Base-by-base conservation (phyloP, 2,797 vertebrate species). In the Lithobates sylvaticus region DNA sequence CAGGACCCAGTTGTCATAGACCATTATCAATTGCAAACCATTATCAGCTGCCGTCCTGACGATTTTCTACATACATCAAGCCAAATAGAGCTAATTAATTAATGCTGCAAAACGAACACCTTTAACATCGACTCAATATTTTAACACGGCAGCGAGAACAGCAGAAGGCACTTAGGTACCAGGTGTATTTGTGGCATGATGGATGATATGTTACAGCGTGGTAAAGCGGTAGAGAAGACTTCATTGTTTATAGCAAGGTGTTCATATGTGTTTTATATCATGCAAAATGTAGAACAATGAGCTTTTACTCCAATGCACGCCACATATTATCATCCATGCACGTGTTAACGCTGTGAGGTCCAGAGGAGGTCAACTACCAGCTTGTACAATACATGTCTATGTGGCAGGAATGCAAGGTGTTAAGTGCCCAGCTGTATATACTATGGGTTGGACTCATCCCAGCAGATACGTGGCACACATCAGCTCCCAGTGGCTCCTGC, bases 231-330 rank as follows among this genome's bases (percentile, higher is more conserved):
- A 34, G 29, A n/a, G 50, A 34, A 61, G 16, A 50, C 58, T 77
- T 64, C 5, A 13, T 15, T 36, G 54, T 61, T 54, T 21, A 23
- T 36, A 16, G 54, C 36, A 29, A 61, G 75, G 54, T 36, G 75
- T n/a, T 77, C 54, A 77, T 77, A 34, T 54, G 50, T 54, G 3
- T 54, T 16, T 54, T 61, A 36, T 34, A 77, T 10, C 44, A 54
- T 75, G 44, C 44, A 75, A 29, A 75, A 75, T 54, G 73, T 50
- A 50, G 73, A 75, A 29, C 50, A 75, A 75, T 75, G 50, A 29
- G 10, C 74, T 64, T 76, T 34, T 2, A 26, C 32, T 65, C 76
- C 34, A 39, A 1, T 78, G 76, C 76, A 39, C 58, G n/a, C 44
- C 58, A 21, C 27, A 76, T 4, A 32, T 76, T 23, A 76, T 42